Evolutionary conservation across 2,797 vertebrate genomes (phyloP).

Genomic region (Galaxias olidus): DNA sequence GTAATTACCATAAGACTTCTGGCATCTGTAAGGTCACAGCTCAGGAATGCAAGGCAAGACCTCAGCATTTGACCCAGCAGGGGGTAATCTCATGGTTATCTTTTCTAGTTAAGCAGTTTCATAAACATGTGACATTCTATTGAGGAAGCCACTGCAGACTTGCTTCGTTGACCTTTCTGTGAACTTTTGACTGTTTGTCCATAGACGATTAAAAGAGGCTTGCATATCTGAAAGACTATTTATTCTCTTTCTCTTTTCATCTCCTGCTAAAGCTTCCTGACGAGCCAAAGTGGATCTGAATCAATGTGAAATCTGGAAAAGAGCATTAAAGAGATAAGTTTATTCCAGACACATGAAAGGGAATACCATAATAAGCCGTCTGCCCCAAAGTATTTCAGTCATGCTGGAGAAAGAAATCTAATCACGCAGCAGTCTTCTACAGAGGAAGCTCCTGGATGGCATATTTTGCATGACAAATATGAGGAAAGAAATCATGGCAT

Average conservation of each 20-base stretch:
- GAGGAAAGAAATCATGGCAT: constrained; percentile 46
- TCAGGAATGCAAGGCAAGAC: background rate
- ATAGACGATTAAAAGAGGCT: constrained; percentile 67
- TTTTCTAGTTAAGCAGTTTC: constrained; percentile 6
- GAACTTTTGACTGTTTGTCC: constrained; percentile 67
- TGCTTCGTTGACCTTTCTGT: constrained; percentile 61
- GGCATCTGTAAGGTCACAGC: background rate
- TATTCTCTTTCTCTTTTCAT: constrained; percentile 72
- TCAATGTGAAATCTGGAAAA: constrained; percentile 72
- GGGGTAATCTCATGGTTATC: background rate
- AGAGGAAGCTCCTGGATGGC: constrained; percentile 45
- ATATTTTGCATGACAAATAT: constrained; percentile 65
- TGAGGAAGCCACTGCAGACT: constrained; percentile 7
- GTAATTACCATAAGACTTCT: background rate
- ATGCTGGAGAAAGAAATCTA: constrained; percentile 64
- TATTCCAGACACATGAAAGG: constrained; percentile 79
- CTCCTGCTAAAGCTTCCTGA: constrained; percentile 74
- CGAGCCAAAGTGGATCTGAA: constrained; percentile 69
- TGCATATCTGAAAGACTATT: constrained; percentile 70
- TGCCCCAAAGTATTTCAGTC: constrained; percentile 70
- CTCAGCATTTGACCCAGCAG: background rate
- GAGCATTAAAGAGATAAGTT: constrained; percentile 75
- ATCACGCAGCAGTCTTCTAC: constrained; percentile 68
- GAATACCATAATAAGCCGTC: constrained; percentile 77
- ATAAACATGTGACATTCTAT: constrained; percentile 16